These are phyloP conservation scores for Urocitellus parryii DNA, from an alignment of 2,113 vertebrate species.

Conservation along the genomic window DNA sequence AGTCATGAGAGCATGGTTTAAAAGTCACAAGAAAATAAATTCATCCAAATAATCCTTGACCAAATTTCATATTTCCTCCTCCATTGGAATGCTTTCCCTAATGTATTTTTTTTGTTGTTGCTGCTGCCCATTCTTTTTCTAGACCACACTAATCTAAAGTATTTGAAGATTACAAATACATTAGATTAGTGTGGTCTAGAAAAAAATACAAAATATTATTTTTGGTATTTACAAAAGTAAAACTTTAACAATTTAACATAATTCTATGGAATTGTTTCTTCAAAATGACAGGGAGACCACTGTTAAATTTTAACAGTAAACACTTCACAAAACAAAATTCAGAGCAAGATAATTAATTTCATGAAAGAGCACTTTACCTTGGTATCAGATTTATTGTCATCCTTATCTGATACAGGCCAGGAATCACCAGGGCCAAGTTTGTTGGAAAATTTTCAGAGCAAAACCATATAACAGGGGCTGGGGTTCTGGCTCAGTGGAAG, in stretches of 20 bases:
- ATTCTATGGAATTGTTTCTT: background rate
- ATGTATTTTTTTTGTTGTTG: background rate
- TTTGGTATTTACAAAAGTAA: background rate
- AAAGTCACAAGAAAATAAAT: background rate
- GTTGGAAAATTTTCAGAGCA: conserved; percentile 81
- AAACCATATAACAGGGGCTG: conserved; percentile 37
- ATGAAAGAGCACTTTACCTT: conserved; percentile 88
- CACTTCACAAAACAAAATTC: background rate
- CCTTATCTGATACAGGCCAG: conserved; percentile 94
- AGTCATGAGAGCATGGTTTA: too few species aligned
- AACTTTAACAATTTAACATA: background rate
- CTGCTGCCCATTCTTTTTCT: background rate
- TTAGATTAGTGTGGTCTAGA: too few species aligned
- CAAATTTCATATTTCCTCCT: background rate
- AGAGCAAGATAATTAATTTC: background rate
- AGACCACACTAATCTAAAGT: too few species aligned
- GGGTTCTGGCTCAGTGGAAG: too few species aligned
- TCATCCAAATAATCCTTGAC: background rate
- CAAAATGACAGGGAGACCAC: background rate
- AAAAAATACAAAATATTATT: too few species aligned
- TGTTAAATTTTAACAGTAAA: conserved; percentile 22
- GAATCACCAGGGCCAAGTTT: conserved; percentile 88
- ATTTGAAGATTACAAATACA: background rate
- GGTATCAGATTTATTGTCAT: conserved; percentile 88
- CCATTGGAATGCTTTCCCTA: too few species aligned